Base-by-base conservation (phyloP, 2,888 invertebrate species). In the Parnassius apollo region DNA sequence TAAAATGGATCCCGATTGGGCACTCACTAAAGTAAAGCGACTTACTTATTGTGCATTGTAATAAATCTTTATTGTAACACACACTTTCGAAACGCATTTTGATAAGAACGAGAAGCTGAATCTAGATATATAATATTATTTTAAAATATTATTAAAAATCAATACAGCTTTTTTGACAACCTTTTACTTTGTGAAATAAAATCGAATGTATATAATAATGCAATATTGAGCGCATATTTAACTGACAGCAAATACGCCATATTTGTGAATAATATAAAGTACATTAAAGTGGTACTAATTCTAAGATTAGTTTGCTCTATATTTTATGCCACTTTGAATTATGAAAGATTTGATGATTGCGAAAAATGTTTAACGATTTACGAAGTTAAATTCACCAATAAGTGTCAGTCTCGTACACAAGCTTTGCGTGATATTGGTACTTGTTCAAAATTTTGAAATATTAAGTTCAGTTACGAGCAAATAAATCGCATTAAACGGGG, bases 1-100 rank as follows among this genome's bases (percentile, higher is more conserved):
- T 69, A 66, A 71, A 69, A 67, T 66, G 68, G 70, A 68, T 67
- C 65, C 64, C 65, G 60, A 70, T 57, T 42, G 59, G 56, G 55
- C 56, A 59, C 51, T 64, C 49, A 44, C 56, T 49, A 50, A 64
- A 60, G 60, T 61, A 44, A 60, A 64, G 44, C 42, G 64, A 48
- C 42, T 59, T 56, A 59, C 59, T 63, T 59, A 63, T 56, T 55
- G 46, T 45, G 22, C 46, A 63, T 59, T 60, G 45, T 49, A 44
- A 60, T 64, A 64, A 64, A 64, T 64, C 60, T 64, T 48, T 22
- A 9, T 64, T 57, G 57, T 57, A 57, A 57, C 57, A 54, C 53
- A 42, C 57, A 64, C 53, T 60, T 57, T 46, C 49, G 10, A n/a
- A 8, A 51, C 60, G 57, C 53, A 64, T 57, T 42, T 53, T 57